phyloP scores from a whole-genome alignment of 2,888 invertebrate genomes.

The Toxonevra muliebris region DNA sequence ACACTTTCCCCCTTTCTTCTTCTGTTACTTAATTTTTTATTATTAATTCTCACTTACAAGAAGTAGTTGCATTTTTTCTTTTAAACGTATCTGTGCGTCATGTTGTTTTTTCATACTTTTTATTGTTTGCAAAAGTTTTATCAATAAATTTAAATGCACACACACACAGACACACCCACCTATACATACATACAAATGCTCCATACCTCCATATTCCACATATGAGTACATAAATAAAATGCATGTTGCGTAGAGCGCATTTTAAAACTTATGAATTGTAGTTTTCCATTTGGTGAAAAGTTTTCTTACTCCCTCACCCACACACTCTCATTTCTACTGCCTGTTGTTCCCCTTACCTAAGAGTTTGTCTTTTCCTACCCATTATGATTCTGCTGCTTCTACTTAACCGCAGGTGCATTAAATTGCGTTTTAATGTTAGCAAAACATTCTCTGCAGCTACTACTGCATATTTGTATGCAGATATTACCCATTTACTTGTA shows the following conservation, averaged over 20 bases:
- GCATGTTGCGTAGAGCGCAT: constrained; percentile 10
- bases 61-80: not conserved
- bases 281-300: not conserved
- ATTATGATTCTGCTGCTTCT: not conserved
- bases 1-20: too few relatives aligned
- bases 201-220: not conserved
- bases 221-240: not conserved
- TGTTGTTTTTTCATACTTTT: not conserved
- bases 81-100: constrained; percentile 4
- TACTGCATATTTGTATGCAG: not conserved
- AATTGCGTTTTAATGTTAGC: constrained; percentile 33
- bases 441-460: constrained; percentile 27
- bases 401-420: constrained; percentile 30
- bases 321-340: not conserved
- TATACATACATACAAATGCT: not conserved
- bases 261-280: constrained; percentile 21
- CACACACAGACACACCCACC: constrained; percentile 4
- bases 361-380: not conserved
- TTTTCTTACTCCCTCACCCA: not conserved
- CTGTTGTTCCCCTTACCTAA: not conserved
- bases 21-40: not conserved
- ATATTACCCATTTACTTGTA: too few relatives aligned
- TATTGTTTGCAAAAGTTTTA: constrained; percentile 27
- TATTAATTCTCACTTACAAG: constrained; percentile 14
- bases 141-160: constrained; percentile 29